Percentiles rank a stretch among this genome's conserved stretches.
These are phyloP conservation scores for Hofmannophila pseudospretella DNA, from an alignment of 2,888 invertebrate species.

Conservation along the genomic window DNA sequence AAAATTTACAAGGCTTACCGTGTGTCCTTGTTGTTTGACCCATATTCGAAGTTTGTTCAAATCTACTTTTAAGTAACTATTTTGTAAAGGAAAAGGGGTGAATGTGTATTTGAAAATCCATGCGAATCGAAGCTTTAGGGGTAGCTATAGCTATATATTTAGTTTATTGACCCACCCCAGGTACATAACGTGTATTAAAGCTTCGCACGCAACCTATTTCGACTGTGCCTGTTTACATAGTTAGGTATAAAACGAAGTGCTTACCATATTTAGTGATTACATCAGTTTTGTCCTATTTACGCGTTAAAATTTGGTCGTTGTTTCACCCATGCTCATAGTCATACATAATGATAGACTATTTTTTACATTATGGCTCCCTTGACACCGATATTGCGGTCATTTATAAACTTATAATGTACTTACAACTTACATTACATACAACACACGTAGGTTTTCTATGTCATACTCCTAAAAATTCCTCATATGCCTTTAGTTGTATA, in stretches of 20 bases:
- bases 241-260: slow-evolving; percentile 18
- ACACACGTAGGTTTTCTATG: too few species aligned
- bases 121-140: not conserved
- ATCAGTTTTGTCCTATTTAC: slow-evolving; percentile 8
- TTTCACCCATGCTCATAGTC: too few species aligned
- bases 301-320: not conserved
- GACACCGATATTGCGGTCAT: too few species aligned
- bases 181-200: slow-evolving; percentile 22
- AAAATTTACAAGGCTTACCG: not conserved
- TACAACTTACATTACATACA: too few species aligned
- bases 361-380: too few species aligned
- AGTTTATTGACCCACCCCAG: slow-evolving; percentile 28
- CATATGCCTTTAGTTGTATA: too few species aligned
- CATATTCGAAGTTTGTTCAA: too few species aligned
- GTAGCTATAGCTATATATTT: slow-evolving; percentile 1
- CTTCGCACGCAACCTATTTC: slow-evolving; percentile 31
- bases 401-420: too few species aligned
- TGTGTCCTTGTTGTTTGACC: not conserved
- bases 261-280: slow-evolving; percentile 13
- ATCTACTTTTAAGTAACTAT: too few species aligned
- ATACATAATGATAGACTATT: too few species aligned
- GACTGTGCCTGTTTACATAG: slow-evolving; percentile 16
- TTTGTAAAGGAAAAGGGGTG: not conserved
- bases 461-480: too few species aligned
- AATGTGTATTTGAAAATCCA: not conserved